Conservation (phyloP, 2,113 vertebrate species). For the Regulus satrapa region DNA sequence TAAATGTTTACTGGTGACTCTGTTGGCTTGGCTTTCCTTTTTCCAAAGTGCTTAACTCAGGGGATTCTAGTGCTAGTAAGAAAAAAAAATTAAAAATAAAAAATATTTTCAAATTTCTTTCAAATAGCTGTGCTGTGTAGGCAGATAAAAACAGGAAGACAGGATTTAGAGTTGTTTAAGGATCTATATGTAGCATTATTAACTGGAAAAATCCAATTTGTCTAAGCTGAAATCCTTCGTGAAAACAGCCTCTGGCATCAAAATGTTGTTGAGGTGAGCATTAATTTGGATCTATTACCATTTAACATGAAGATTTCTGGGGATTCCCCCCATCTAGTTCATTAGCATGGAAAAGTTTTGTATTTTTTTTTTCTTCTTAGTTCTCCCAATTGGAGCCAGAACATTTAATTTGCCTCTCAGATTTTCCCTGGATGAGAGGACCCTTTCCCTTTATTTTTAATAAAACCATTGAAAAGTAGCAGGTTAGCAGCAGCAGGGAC, state of each 20-base stretch:
- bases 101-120: neutral
- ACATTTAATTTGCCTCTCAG: neutral
- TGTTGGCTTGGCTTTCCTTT: neutral
- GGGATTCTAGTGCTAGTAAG: neutral
- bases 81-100: rapidly evolving
- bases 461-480: neutral
- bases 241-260: neutral
- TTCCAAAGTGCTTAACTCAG: neutral
- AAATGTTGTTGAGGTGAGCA: rapidly evolving
- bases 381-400: neutral
- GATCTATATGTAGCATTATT: neutral
- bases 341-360: neutral
- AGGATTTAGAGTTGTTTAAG: neutral
- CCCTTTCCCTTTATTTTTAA: neutral
- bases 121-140: neutral
- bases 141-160: neutral
- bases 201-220: neutral
- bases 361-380: neutral
- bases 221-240: neutral
- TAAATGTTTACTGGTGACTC: neutral
- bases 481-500: neutral
- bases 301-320: neutral
- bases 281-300: neutral
- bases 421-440: neutral
- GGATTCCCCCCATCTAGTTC: neutral